Evolutionary conservation across 2,888 invertebrate genomes (phyloP), one percentile per base, ranked within the genome.

Genomic region (Drosophila formosana): DNA sequence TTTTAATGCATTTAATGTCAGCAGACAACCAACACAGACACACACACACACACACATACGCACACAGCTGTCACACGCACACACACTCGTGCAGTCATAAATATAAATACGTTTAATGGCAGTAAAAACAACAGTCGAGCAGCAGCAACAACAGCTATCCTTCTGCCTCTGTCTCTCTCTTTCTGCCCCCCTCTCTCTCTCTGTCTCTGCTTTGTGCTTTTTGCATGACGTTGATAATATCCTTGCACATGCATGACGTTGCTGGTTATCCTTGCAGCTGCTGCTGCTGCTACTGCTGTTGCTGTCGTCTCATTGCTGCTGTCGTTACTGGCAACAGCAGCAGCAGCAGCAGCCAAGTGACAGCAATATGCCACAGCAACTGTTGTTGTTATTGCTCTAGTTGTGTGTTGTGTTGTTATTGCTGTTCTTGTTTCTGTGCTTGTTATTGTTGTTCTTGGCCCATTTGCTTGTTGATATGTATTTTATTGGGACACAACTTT

Each of bases 141-240:
- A 69, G n/a, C 58, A 65, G 23, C 58, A 65, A 53, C 76, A 76
- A 53, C 72, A 78, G 80, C 77, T 80, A 71, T 80, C 74, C 66
- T 70, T 75, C 82, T 62, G n/a, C n/a, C 72, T 71, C 56, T 50
- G 45, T 64, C 32, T 55, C 9, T 52, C 4, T 32, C 51, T 57
- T 6, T 50, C 49, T 49, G 18, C 1, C 18, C 18, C 18, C 18
- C 18, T 18, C 45, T 68, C 18, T 18, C 45, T 68, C 45, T 65
- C 49, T 62, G 8, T 45, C 5, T 37, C 34, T 30, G 52, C 55
- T 26, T 56, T 52, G n/a, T 41, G 9, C 30, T 30, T 30, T 30
- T 30, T 66, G 39, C 90, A 81, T 90, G 90, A 90, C 90, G 90
- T 90, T 90, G 90, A 83, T 84, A 88, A 90, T 83, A 90, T 88